Conservation (phyloP, 2,888 invertebrate species). For the Allygus modestus region DNA sequence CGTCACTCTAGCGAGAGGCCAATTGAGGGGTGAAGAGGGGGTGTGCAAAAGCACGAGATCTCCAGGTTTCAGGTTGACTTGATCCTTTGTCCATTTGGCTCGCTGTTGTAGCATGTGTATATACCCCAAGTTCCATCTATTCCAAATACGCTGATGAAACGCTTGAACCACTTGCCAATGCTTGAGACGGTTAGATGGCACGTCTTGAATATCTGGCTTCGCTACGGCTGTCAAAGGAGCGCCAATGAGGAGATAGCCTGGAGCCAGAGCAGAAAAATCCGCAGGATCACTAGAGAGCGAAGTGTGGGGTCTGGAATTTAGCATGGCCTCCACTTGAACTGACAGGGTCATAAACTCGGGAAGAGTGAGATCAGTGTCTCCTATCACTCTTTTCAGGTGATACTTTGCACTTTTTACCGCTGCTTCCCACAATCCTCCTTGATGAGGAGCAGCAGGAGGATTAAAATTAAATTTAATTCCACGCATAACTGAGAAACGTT, state of each 20-base stretch:
- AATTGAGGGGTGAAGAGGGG: constrained; percentile 53
- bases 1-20: constrained; percentile 50
- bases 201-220: constrained; percentile 23
- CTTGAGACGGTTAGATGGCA: constrained; percentile 55
- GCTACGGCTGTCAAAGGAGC: constrained; percentile 50
- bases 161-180: no score
- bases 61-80: no score
- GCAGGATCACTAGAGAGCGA: constrained; percentile 41
- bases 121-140: constrained; percentile 53
- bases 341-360: constrained; percentile 40
- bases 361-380: constrained; percentile 15
- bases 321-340: constrained; percentile 32
- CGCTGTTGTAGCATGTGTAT: constrained; percentile 45
- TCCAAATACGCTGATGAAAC: constrained; percentile 66
- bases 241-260: no score
- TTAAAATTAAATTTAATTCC: constrained; percentile 52
- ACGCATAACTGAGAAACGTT: neutral
- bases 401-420: constrained; percentile 51
- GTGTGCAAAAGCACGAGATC: no score
- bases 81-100: constrained; percentile 11
- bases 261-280: constrained; percentile 55
- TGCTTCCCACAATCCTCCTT: constrained; percentile 60
- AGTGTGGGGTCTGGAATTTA: constrained; percentile 30
- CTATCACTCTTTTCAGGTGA: constrained; percentile 53
- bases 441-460: constrained; percentile 49